Conservation (phyloP, 2,113 vertebrate species). For the Peromyscus leucopus region DNA sequence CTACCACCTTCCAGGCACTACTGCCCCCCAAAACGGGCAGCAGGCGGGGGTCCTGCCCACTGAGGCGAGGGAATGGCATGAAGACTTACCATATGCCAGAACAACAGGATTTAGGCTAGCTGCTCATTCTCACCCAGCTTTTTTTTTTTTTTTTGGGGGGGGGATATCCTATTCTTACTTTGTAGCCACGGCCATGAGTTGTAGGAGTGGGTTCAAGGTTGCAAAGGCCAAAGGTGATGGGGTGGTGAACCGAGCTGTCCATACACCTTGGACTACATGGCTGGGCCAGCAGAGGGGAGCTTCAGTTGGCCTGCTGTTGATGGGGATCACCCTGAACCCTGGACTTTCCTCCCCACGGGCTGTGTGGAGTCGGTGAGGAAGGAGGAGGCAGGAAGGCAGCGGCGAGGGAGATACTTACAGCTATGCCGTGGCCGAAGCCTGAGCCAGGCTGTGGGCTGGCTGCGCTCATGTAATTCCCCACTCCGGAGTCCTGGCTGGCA, state of each 20-base stretch:
- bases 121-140: neutral
- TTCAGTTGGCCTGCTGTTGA: neutral
- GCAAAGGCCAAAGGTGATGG: neutral
- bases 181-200: neutral
- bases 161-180: neutral
- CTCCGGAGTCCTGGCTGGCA: slow-evolving; percentile 98
- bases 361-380: slow-evolving; percentile 2
- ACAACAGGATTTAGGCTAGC: neutral
- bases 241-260: neutral
- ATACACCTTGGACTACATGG: neutral
- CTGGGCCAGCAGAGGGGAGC: neutral
- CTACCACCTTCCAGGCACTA: neutral
- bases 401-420: slow-evolving; percentile 91
- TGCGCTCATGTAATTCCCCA: slow-evolving; percentile 99
- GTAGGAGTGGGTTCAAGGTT: neutral
- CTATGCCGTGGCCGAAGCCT: slow-evolving; percentile 97
- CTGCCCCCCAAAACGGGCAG: neutral
- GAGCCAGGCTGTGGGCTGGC: slow-evolving; percentile 99
- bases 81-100: neutral
- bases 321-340: neutral
- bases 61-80: neutral
- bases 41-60: neutral
- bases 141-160: neutral
- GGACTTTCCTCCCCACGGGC: slow-evolving; percentile 20
- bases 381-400: neutral